Conservation (phyloP, 2,888 invertebrate species). For the Scaeva pyrastri region DNA sequence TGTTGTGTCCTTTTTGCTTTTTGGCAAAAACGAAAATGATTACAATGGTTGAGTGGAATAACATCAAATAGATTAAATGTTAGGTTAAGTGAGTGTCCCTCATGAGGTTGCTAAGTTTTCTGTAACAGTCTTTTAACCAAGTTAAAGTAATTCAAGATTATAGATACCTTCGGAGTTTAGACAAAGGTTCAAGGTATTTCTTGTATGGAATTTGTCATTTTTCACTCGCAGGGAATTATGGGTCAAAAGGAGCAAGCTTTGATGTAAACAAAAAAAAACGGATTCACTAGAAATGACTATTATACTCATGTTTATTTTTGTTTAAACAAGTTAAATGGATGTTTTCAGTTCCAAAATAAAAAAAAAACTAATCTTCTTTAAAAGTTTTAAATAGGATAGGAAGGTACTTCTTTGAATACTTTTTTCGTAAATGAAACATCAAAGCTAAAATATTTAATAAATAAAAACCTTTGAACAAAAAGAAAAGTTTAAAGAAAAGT, state of each 20-base stretch:
- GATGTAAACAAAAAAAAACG: too few relatives aligned
- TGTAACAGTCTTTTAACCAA: conserved; percentile 18
- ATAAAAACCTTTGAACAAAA: too few relatives aligned
- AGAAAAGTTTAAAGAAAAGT: too few relatives aligned
- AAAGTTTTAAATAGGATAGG: neutral
- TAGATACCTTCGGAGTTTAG: too few relatives aligned
- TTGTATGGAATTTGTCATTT: neutral
- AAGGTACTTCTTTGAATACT: too few relatives aligned
- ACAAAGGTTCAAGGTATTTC: neutral
- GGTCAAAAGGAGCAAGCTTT: neutral
- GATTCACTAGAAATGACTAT: too few relatives aligned
- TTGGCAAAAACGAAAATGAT: conserved; percentile 10
- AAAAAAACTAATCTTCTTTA: neutral
- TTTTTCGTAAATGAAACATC: neutral
- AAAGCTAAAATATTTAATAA: neutral
- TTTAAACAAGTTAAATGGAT: neutral
- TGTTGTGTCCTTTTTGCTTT: conserved; percentile 51
- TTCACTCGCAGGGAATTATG: neutral
- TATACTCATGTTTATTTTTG: neutral
- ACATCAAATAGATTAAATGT: conserved; percentile 51
- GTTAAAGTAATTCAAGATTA: neutral
- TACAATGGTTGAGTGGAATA: conserved; percentile 22
- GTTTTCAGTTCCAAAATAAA: neutral
- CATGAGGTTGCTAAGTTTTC: conserved; percentile 19
- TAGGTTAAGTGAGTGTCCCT: conserved; percentile 21